phyloP scores from a whole-genome alignment of 2,797 vertebrate genomes.

The Xiphophorus birchmanni region DNA sequence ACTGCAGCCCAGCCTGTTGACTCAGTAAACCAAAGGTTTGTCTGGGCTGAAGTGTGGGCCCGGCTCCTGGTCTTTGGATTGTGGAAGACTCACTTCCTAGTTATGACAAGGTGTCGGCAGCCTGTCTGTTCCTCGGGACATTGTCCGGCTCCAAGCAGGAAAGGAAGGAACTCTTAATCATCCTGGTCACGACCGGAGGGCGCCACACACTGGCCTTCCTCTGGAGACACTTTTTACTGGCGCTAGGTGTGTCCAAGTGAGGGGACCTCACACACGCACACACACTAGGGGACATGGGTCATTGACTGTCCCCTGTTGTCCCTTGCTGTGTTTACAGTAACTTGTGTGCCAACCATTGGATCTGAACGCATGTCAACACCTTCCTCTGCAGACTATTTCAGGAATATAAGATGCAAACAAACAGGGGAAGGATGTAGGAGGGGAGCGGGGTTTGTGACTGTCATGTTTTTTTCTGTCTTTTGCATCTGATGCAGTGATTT shows the following conservation, averaged over 20 bases:
- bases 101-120: constrained; percentile 73
- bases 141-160: constrained; percentile 62
- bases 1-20: constrained; percentile 14
- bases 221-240: constrained; percentile 59
- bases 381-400: constrained; percentile 56
- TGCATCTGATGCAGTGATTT: constrained; percentile 44
- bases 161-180: constrained; percentile 83
- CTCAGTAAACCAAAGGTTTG: constrained; percentile 27
- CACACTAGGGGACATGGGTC: constrained; percentile 8
- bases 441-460: constrained; percentile 31
- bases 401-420: constrained; percentile 71
- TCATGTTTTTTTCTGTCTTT: constrained; percentile 43
- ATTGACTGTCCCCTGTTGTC: constrained; percentile 43
- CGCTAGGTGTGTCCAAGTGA: constrained; percentile 51
- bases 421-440: constrained; percentile 79
- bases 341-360: constrained; percentile 25
- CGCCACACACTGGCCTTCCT: constrained; percentile 72
- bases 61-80: constrained; percentile 48
- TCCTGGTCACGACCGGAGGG: constrained; percentile 65
- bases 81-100: constrained; percentile 69
- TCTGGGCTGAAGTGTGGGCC: constrained; percentile 28
- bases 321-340: constrained; percentile 56
- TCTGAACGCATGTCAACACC: constrained; percentile 35
- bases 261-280: constrained; percentile 10
- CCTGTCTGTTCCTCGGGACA: constrained; percentile 77